Percentiles rank a stretch among this genome's conserved stretches.
These are phyloP conservation scores for Horisme vitalbata DNA, from an alignment of 2,888 invertebrate species.

Conservation along the genomic window DNA sequence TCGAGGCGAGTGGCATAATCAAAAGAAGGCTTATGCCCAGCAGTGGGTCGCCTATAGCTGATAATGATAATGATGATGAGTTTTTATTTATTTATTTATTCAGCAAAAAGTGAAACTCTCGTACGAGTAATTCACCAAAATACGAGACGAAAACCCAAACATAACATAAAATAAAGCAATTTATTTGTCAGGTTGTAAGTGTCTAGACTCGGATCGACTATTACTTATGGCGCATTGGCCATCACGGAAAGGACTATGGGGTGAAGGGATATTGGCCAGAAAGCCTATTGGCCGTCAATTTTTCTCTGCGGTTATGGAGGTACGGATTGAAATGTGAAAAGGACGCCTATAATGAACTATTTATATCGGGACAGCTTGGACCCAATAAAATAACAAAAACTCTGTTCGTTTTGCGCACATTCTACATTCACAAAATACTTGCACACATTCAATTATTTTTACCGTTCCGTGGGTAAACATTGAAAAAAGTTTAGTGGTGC, in stretches of 20 bases:
- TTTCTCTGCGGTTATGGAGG: slow-evolving; percentile 24
- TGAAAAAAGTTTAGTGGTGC: not conserved
- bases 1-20: too few species aligned
- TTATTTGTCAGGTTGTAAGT: slow-evolving; percentile 34
- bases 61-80: too few species aligned
- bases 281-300: slow-evolving; percentile 23
- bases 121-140: slow-evolving; percentile 18
- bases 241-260: slow-evolving; percentile 45
- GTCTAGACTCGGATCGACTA: slow-evolving; percentile 41
- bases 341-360: slow-evolving; percentile 15
- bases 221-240: slow-evolving; percentile 48
- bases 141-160: slow-evolving; percentile 34
- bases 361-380: slow-evolving; percentile 1
- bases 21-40: too few species aligned
- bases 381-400: slow-evolving; percentile 1
- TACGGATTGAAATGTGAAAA: slow-evolving; percentile 26
- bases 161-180: slow-evolving; percentile 35
- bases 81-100: too few species aligned
- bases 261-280: slow-evolving; percentile 30
- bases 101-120: not conserved
- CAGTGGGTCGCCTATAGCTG: too few species aligned
- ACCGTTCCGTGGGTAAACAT: too few species aligned
- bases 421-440: too few species aligned
- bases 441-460: not conserved
- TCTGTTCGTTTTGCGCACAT: not conserved